Evolutionary conservation across 2,113 vertebrate genomes (phyloP), one percentile per base, ranked within the genome.

Genomic region (Spea multiplicata): DNA sequence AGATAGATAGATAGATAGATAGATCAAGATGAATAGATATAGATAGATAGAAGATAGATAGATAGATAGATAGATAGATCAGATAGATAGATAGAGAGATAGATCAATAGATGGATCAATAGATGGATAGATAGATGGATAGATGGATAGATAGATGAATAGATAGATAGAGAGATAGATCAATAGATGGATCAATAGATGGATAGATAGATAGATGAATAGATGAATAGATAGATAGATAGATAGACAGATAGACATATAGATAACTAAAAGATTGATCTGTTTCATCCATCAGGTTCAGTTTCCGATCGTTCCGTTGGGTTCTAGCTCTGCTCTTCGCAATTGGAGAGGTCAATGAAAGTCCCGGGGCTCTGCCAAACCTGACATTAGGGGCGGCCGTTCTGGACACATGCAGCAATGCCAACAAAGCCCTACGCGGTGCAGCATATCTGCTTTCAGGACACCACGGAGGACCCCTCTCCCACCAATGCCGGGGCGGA

Each of bases 271-370:
- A n/a, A 12, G 10, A 5, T 62, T 5, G 30, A 12, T 50, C 14
- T 70, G 10, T 49, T 48, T 66, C 53, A 46, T 14, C 30, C 14
- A 45, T 8, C 62, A 82, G 81, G 45, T 82, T 82, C 52, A 75
- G 67, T 14, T 55, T 80, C 45, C 78, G 81, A 30, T 80, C 68
- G 13, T 83, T 81, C 66, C 82, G 80, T 5, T 83, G 76, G 75
- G 50, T 83, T 55, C 82, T 76, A 17, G 79, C 79, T 7, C 78
- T 84, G 69, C 57, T 80, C 12, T 84, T 79, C 68, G 73, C 83
- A 46, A 49, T 81, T 8, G 14, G 66, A 13, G 78, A 84, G 59
- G 55, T 80, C 4, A 84, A 84, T 47, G 45, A 46, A 14, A 61
- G 59, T 5, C 73, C 78, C n/a, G 8, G 30, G 8, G n/a, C 74